Evolutionary conservation across 2,888 invertebrate genomes (phyloP).

Genomic region (Penaeus monodon): DNA sequence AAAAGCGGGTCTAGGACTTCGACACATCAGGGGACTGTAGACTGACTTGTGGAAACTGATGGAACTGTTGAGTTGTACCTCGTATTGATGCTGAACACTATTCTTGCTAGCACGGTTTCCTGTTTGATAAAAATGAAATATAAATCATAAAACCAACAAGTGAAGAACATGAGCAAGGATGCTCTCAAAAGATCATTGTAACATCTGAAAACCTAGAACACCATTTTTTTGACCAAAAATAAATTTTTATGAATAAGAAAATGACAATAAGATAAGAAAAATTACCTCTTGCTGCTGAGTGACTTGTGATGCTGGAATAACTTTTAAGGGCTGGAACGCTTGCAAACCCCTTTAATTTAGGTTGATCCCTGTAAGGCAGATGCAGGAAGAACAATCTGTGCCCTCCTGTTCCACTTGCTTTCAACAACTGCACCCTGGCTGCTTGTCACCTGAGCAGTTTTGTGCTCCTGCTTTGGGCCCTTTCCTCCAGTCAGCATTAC

Average conservation of each 20-base stretch:
- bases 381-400: constrained; percentile 62
- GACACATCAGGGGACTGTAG: not conserved
- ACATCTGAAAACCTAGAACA: too few species aligned
- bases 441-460: constrained; percentile 18
- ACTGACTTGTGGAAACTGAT: not conserved
- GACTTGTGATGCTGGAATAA: constrained; percentile 49
- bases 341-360: constrained; percentile 58
- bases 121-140: constrained; percentile 4
- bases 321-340: constrained; percentile 64
- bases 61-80: constrained; percentile 23
- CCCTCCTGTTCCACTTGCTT: constrained; percentile 36
- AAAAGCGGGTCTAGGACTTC: constrained; percentile 3
- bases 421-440: constrained; percentile 41
- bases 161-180: too few species aligned
- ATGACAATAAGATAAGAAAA: not conserved
- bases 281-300: constrained; percentile 53
- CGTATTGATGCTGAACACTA: constrained; percentile 46
- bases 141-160: not conserved
- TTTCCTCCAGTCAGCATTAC: constrained; percentile 57
- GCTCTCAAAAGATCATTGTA: too few species aligned
- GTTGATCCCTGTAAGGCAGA: constrained; percentile 53
- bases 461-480: constrained; percentile 29
- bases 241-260: not conserved
- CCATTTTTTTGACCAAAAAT: too few species aligned
- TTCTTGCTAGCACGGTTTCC: constrained; percentile 52